These are phyloP conservation scores for Solen grandis DNA, from an alignment of 1,140 invertebrate species.

Conservation along the genomic window DNA sequence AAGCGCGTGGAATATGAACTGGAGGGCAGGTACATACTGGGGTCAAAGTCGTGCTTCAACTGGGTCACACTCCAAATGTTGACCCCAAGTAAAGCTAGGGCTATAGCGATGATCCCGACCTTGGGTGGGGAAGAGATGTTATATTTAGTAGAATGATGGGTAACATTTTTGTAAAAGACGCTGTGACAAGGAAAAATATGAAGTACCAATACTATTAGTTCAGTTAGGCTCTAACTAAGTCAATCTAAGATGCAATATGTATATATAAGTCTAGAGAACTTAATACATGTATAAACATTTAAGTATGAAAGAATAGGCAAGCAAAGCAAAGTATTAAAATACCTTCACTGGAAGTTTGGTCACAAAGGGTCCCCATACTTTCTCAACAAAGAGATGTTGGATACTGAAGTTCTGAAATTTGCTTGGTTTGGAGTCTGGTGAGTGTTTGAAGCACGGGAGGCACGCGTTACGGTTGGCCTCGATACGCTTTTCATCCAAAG, in stretches of 20 bases:
- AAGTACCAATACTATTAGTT: no score
- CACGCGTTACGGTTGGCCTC: slow-evolving; percentile 85
- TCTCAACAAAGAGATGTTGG: slow-evolving; percentile 81
- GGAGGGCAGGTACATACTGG: slow-evolving; percentile 88
- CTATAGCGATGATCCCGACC: slow-evolving; percentile 83
- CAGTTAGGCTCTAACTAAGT: no score
- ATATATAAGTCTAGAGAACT: no score
- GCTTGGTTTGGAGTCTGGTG: slow-evolving; percentile 78
- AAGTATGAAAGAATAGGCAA: no score
- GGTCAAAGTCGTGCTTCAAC: slow-evolving; percentile 89
- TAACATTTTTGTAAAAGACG: no score
- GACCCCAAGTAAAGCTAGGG: slow-evolving; percentile 83
- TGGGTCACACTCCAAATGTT: slow-evolving; percentile 84
- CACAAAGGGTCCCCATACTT: slow-evolving; percentile 80
- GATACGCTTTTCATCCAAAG: slow-evolving; percentile 86
- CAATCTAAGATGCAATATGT: no score
- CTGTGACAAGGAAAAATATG: no score
- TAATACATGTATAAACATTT: no score
- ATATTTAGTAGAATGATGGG: no score
- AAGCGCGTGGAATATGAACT: slow-evolving; percentile 86
- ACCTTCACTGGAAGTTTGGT: slow-evolving; percentile 81
- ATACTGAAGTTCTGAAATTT: slow-evolving; percentile 81
- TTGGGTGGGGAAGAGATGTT: slow-evolving; percentile 66
- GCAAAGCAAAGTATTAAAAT: no score
- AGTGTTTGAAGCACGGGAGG: slow-evolving; percentile 85